Evolutionary conservation across 2,797 vertebrate species (phyloP).

Genomic region (Protonibea diacanthus): DNA sequence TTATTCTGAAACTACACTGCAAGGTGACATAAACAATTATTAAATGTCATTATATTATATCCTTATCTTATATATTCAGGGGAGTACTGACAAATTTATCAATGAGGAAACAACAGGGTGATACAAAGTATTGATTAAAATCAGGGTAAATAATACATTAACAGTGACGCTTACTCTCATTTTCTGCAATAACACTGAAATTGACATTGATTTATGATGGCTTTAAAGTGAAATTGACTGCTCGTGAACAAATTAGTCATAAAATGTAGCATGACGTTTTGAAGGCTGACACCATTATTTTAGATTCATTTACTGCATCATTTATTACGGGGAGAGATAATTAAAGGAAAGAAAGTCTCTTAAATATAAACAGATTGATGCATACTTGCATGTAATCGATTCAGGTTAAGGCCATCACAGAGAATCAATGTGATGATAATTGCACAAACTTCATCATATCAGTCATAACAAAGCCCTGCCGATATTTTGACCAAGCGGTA

Average conservation of each 20-base stretch:
- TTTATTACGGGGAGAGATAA: conserved; percentile 45
- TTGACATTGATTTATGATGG: conserved; percentile 12
- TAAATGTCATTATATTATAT: not conserved
- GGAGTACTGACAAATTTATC: conserved; percentile 5
- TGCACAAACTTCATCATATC: conserved; percentile 28
- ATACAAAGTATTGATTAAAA: conserved; percentile 20
- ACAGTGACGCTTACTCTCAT: not conserved
- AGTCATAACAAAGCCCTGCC: not conserved
- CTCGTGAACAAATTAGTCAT: conserved; percentile 1
- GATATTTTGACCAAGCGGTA: not conserved
- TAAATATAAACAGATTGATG: conserved; percentile 44
- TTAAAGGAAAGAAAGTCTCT: conserved; percentile 38
- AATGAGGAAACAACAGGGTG: not conserved
- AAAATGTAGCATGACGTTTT: conserved; percentile 18
- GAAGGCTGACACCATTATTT: conserved; percentile 41
- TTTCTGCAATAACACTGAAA: not conserved
- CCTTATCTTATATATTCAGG: not conserved
- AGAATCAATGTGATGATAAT: conserved; percentile 47
- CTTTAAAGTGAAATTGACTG: not conserved
- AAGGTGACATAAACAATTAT: not conserved
- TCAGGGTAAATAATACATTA: not conserved
- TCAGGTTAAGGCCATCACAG: conserved; percentile 41
- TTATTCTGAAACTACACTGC: not conserved
- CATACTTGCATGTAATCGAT: conserved; percentile 41
- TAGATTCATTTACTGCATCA: conserved; percentile 36